These are phyloP conservation scores for Drosophila sechellia DNA, from an alignment of 1,140 invertebrate genomes.

Conservation along the genomic window DNA sequence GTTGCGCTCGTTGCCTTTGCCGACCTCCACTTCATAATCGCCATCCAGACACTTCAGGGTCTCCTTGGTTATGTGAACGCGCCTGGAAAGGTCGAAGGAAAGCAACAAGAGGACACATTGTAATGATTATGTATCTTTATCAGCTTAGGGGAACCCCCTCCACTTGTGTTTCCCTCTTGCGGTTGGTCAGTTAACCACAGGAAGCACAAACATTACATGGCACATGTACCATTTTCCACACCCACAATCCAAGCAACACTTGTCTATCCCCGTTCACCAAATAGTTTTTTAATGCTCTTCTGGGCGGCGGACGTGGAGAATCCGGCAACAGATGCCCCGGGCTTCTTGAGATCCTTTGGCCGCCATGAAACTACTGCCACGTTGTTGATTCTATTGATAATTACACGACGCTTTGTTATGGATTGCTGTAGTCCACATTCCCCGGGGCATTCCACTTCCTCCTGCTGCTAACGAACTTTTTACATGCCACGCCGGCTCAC, in stretches of 20 bases:
- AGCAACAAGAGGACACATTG: constrained; percentile 18
- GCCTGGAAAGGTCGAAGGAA: constrained; percentile 85
- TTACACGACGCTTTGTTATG: constrained; percentile 74
- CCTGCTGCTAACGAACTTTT: constrained; percentile 53
- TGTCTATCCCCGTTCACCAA: constrained; percentile 15
- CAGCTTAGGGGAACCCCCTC: constrained; percentile 10
- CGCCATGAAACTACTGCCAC: constrained; percentile 17
- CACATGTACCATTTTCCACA: constrained; percentile 15
- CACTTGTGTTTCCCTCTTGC: neutral
- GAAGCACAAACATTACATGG: constrained; percentile 39
- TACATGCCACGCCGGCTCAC: constrained; percentile 56
- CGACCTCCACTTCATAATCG: constrained; percentile 96
- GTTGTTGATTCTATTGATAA: constrained; percentile 79
- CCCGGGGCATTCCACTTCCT: constrained; percentile 21
- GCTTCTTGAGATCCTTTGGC: constrained; percentile 16
- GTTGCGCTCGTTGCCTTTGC: constrained; percentile 93
- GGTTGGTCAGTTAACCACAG: constrained; percentile 27
- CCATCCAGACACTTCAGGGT: constrained; percentile 93
- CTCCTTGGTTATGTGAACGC: constrained; percentile 97
- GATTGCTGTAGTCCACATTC: constrained; percentile 46
- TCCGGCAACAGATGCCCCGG: constrained; percentile 19
- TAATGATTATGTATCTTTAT: constrained; percentile 30
- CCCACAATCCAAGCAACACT: neutral
- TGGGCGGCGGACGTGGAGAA: constrained; percentile 4
- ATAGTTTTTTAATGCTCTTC: constrained; percentile 70